Evolutionary conservation across 2,888 invertebrate genomes (phyloP).

Genomic region (Pherbina coryleti): DNA sequence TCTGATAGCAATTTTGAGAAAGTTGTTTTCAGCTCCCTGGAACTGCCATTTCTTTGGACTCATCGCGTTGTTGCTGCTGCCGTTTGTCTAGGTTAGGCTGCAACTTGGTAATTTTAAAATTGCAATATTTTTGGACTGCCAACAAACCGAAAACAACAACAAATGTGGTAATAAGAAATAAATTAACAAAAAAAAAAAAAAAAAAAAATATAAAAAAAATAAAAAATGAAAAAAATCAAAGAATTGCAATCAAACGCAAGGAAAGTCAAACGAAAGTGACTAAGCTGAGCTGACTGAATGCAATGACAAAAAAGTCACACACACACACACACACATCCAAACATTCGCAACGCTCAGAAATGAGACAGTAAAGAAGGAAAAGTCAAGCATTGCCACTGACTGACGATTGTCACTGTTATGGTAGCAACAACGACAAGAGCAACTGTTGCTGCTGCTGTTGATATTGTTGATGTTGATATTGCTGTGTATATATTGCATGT

Average conservation of each 20-base stretch:
- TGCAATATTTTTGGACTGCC: neutral
- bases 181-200: neutral
- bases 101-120: neutral
- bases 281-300: neutral
- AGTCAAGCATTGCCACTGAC: slow-evolving; percentile 42
- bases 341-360: too few relatives aligned
- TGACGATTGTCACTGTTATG: slow-evolving; percentile 49
- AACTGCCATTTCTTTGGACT: slow-evolving; percentile 3
- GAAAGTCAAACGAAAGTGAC: slow-evolving; percentile 7
- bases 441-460: slow-evolving; percentile 15
- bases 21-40: slow-evolving; percentile 23
- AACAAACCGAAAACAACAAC: too few relatives aligned
- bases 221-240: neutral
- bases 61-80: neutral
- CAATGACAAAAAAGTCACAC: neutral
- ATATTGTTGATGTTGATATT: slow-evolving; percentile 38
- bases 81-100: neutral
- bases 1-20: neutral
- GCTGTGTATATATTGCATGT: slow-evolving; percentile 39
- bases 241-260: neutral
- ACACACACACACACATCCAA: too few relatives aligned
- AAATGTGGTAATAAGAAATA: neutral
- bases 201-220: neutral
- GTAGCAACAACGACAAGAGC: slow-evolving; percentile 27
- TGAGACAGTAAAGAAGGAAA: neutral